A percentile compares a stretch with the other conserved stretches of the same genome.
Evolutionary conservation across 2,113 vertebrate species (phyloP).

Genomic region (Columba livia): DNA sequence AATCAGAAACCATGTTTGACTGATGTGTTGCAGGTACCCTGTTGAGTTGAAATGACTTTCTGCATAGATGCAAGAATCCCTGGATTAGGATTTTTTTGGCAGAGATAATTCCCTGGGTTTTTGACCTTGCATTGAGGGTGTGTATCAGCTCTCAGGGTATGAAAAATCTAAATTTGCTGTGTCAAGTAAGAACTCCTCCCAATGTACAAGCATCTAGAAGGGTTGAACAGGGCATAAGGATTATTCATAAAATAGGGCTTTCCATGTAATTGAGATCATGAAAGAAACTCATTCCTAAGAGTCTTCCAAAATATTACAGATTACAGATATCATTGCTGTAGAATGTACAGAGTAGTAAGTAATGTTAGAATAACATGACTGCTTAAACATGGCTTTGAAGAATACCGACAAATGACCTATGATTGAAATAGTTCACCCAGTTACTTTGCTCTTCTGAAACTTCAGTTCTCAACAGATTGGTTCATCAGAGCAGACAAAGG

Average conservation of each 20-base stretch:
- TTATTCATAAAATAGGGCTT: background rate
- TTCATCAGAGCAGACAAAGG: background rate
- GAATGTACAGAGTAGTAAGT: background rate
- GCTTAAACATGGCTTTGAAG: background rate
- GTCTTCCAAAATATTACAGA: background rate
- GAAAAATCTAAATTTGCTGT: background rate
- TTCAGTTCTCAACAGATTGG: background rate
- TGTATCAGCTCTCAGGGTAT: background rate
- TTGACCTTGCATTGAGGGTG: background rate
- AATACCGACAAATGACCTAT: background rate
- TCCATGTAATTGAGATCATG: background rate
- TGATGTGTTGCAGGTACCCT: background rate
- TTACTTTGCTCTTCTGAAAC: background rate
- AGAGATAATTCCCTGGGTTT: background rate
- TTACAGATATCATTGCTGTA: background rate
- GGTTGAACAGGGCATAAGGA: background rate
- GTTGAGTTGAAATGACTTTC: background rate
- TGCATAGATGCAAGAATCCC: background rate
- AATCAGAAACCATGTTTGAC: background rate
- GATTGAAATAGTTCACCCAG: background rate
- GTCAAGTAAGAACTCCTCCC: background rate
- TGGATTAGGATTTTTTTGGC: background rate
- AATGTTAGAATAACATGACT: background rate
- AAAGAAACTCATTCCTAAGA: background rate
- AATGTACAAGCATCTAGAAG: background rate